Conservation (phyloP, 35 echinoderm and acorn worm genomes). For the Anneissia japonica region DNA sequence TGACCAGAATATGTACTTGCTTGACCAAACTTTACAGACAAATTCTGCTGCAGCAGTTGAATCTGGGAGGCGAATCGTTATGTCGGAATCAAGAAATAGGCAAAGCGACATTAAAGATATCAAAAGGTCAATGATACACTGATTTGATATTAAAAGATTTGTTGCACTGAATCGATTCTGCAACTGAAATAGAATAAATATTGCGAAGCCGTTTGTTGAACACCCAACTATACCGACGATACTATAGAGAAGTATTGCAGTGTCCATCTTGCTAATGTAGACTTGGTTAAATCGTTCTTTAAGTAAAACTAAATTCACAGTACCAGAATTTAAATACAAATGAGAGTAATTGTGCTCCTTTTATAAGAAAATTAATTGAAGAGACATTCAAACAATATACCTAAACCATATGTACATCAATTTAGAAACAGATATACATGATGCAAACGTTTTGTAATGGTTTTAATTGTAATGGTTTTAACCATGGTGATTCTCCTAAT, state of each 20-base stretch:
- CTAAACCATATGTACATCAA: too few relatives aligned
- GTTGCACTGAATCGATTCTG: neutral
- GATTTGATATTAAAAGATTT: neutral
- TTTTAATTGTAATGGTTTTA: too few relatives aligned
- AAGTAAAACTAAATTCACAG: too few relatives aligned
- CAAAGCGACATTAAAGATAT: neutral
- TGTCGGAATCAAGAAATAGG: neutral
- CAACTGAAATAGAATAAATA: neutral
- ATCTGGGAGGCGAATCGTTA: neutral
- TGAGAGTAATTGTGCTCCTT: too few relatives aligned
- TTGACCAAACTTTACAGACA: constrained; percentile 75
- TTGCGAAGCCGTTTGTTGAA: neutral
- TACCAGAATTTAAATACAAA: too few relatives aligned
- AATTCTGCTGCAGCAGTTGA: constrained; percentile 3
- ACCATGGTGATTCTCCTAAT: too few relatives aligned
- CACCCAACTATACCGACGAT: neutral
- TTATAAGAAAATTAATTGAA: too few relatives aligned
- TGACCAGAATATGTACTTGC: constrained; percentile 79
- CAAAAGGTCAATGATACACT: neutral
- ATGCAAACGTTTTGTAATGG: too few relatives aligned
- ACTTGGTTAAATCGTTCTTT: too few relatives aligned
- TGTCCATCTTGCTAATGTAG: neutral
- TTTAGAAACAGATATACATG: too few relatives aligned
- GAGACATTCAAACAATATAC: too few relatives aligned
- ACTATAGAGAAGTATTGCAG: neutral